Evolutionary conservation across 1,140 invertebrate species (phyloP).

Genomic region (Neodiprion virginianus): DNA sequence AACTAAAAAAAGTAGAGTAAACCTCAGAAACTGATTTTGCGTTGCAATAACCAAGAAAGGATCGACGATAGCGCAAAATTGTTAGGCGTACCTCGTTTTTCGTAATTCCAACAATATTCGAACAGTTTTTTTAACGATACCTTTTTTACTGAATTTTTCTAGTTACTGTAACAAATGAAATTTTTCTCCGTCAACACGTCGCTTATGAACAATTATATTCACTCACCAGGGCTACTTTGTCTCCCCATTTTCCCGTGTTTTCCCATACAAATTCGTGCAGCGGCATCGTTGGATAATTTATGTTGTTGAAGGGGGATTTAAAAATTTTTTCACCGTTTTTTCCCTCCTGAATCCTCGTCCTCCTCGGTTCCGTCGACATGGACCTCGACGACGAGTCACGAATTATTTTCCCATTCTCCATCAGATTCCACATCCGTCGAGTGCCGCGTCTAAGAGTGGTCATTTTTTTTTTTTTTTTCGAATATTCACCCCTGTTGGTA

Average conservation of each 20-base stretch:
- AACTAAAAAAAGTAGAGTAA: too few species aligned
- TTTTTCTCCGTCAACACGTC: too few species aligned
- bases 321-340: conserved; percentile 50
- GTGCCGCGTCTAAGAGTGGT: conserved; percentile 25
- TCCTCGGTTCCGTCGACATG: conserved; percentile 23
- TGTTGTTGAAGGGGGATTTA: conserved; percentile 52
- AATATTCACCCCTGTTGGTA: background rate
- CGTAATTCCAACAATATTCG: too few species aligned
- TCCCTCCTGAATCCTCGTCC: conserved; percentile 31
- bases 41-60: too few species aligned
- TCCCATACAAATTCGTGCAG: conserved; percentile 73
- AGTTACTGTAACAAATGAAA: too few species aligned
- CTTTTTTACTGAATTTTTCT: too few species aligned
- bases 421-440: conserved; percentile 15
- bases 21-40: too few species aligned
- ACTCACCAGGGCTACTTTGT: conserved; percentile 69
- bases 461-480: conserved; percentile 20
- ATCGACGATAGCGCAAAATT: too few species aligned
- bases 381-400: conserved; percentile 22
- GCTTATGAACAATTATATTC: too few species aligned
- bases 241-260: conserved; percentile 66
- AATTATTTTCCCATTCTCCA: conserved; percentile 23
- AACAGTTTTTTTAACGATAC: too few species aligned
- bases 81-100: too few species aligned
- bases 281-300: conserved; percentile 62